Conservation (phyloP, 2,888 invertebrate genomes). For the Dascillus cervinus region DNA sequence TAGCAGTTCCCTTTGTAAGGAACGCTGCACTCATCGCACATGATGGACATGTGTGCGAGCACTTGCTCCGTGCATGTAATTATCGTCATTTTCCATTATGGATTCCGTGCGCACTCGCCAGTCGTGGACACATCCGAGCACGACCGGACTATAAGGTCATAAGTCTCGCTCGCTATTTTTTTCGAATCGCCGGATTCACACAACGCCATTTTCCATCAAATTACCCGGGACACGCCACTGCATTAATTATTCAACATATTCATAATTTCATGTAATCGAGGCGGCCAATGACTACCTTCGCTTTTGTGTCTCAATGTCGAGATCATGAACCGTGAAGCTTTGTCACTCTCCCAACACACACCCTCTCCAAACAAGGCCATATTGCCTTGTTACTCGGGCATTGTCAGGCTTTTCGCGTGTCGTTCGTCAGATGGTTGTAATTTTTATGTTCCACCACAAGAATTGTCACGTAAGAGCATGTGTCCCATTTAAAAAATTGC, state of each 20-base stretch:
- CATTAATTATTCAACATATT: slow-evolving; percentile 2
- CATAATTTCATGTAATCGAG: slow-evolving; percentile 21
- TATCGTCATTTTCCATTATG: too few relatives aligned
- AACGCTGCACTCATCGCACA: too few relatives aligned
- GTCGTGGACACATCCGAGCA: too few relatives aligned
- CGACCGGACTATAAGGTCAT: too few relatives aligned
- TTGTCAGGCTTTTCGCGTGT: slow-evolving; percentile 9
- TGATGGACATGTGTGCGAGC: too few relatives aligned
- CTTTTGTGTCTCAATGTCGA: slow-evolving; percentile 17
- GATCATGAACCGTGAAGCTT: slow-evolving; percentile 19
- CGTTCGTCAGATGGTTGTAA: slow-evolving; percentile 12
- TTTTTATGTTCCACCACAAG: slow-evolving; percentile 9
- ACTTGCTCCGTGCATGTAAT: too few relatives aligned
- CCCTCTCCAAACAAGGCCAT: slow-evolving; percentile 18
- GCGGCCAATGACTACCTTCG: slow-evolving; percentile 24
- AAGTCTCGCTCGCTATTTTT: too few relatives aligned
- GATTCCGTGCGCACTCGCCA: too few relatives aligned
- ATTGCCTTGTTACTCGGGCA: slow-evolving; percentile 14
- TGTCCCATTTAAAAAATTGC: slow-evolving; percentile 12
- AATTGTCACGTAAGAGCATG: slow-evolving; percentile 15
- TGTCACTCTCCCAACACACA: slow-evolving; percentile 15
- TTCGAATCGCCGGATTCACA: too few relatives aligned
- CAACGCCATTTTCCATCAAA: not conserved
- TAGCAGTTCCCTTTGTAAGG: too few relatives aligned
- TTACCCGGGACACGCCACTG: not conserved